Conservation (phyloP, 2,113 vertebrate species). For the Chloropsis hardwickii region DNA sequence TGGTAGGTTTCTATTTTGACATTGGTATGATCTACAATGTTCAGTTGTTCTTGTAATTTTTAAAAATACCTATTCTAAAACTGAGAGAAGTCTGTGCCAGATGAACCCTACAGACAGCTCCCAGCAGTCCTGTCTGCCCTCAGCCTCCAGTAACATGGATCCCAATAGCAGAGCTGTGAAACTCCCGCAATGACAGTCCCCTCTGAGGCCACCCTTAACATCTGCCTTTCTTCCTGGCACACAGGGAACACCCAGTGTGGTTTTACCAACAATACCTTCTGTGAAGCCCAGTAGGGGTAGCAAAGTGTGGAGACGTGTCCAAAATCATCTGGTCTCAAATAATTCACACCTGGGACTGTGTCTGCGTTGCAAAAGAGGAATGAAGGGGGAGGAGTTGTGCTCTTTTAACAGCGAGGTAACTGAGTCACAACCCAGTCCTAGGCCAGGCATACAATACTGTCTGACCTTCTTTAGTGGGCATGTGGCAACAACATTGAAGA, state of each 20-base stretch:
- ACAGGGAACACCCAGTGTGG: fast-evolving
- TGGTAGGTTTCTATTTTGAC: background rate
- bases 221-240: background rate
- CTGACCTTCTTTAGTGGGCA: background rate
- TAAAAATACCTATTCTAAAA: background rate
- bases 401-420: background rate
- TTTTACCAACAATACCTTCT: background rate
- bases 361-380: background rate
- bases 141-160: fast-evolving
- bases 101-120: background rate
- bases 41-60: background rate
- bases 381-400: background rate
- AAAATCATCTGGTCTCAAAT: background rate
- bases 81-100: background rate
- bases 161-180: background rate
- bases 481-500: background rate
- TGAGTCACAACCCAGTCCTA: no score
- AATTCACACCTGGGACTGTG: background rate
- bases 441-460: background rate
- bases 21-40: no score
- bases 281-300: background rate
- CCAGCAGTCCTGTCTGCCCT: background rate
- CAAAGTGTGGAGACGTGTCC: background rate
- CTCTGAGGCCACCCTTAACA: background rate
- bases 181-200: background rate